Evolutionary conservation across 2,797 vertebrate species (phyloP), one percentile per base, ranked within the genome.

Genomic region (Neosilurus mollespiculum): DNA sequence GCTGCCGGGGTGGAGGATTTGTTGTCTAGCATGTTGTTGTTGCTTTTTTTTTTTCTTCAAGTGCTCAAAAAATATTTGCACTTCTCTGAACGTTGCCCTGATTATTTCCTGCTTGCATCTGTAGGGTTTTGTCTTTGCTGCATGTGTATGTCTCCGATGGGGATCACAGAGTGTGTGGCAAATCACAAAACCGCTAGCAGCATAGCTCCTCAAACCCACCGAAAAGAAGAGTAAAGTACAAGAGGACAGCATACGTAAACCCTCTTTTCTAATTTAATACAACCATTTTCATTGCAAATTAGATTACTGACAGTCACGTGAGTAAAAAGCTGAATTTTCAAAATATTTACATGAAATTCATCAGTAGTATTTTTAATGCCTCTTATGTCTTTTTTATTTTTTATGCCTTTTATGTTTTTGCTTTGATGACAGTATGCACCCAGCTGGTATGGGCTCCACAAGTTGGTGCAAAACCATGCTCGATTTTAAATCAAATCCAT

Each of bases 71-170:
- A 92, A 93, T 92, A 94, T 95, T 94, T 93, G 93, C 93, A 93
- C 94, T 93, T 88, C 90, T 95, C 91, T 93, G 92, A 94, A 94
- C 90, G 84, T 87, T 89, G 91, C 91, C 91, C 91, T 94, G 93
- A 94, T 94, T 94, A 93, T 92, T 94, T 94, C 91, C 91, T 92
- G 88, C 91, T 90, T 88, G 91, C 92, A 91, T 93, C 92, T 80
- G 61, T 88, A 89, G 91, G 90, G 89, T 91, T 92, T 93, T 85
- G 81, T 80, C 70, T 80, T 79, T 76, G 72, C 53, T 24, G 61
- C 37, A n/a, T 77, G 73, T 37, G 16, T 78, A 66, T 34, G 62
- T 87, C 89, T 92, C 90, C 90, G 76, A 37, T 90, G 88, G 88
- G 93, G 92, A 93, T 93, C 92, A 93, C 92, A 92, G 87, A 73